Evolutionary conservation across 2,888 invertebrate species (phyloP), one percentile per base, ranked within the genome.

Genomic region (Drosophila atroscutellata): DNA sequence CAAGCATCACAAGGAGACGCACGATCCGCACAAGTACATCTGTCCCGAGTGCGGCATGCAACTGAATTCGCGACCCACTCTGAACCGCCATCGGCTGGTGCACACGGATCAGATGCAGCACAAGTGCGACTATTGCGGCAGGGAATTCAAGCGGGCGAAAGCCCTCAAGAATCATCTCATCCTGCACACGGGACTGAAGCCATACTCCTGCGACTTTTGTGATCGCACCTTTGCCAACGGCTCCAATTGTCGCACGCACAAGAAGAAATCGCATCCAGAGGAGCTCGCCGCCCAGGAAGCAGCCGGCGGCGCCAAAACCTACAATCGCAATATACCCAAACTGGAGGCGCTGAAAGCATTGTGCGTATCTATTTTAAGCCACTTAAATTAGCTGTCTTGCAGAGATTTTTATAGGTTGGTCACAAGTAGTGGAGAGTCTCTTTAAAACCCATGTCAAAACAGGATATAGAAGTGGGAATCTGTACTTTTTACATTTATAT

Each of bases 221-320:
- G 93, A 93, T 49, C 92, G 92, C 58, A 92, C 93, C 1, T 93
- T 93, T 71, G 93, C 93, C 49, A 93, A 93, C 60, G 93, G 93
- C 11, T 92, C 93, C 15, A 93, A 93, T 70, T 93, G 93, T 63
- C 91, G 93, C 9, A 92, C 91, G 60, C 93, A 93, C 73, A 93
- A 93, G 52, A 93, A 93, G 70, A 93, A 92, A 62, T 72, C 92
- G 0, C 93, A 93, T 89, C 93, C 93, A 0, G 83, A 84, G 7
- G 93, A 93, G 64, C 77, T 93, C 62, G 93, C 93, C 0, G 91
- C 92, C 0, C 86, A 92, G 77, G 93, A 93, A 68, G 93, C 93
- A 3, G 88, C 92, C 0, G 90, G 89, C 18, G 93, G 92, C 2
- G 91, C 76, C 49, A 91, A 87, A 58, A 80, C 81, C n/a, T 88